Conservation (phyloP, 2,888 invertebrate species). For the Mechanitis mazaeus region DNA sequence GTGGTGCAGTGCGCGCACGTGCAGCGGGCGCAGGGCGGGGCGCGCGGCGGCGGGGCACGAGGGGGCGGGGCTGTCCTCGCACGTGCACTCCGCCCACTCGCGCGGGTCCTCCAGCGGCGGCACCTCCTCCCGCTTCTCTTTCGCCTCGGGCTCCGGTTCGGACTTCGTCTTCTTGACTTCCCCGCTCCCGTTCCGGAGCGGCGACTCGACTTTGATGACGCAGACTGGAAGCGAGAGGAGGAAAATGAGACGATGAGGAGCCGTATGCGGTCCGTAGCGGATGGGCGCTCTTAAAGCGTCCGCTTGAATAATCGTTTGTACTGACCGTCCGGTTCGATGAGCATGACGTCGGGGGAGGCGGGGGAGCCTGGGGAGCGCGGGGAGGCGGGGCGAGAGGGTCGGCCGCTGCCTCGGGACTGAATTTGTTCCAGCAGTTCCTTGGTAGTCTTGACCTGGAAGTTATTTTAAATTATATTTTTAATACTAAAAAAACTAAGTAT, state of each 20-base stretch:
- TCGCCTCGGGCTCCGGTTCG: constrained; percentile 25
- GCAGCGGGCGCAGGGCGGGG: constrained; percentile 61
- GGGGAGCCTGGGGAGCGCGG: constrained; percentile 41
- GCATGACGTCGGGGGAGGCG: constrained; percentile 61
- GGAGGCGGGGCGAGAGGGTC: constrained; percentile 34
- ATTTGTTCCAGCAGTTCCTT: constrained; percentile 88
- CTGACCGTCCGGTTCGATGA: constrained; percentile 63
- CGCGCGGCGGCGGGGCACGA: constrained; percentile 54
- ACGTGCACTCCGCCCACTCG: constrained; percentile 50
- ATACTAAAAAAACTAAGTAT: not conserved
- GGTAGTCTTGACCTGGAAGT: constrained; percentile 75
- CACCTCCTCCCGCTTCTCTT: constrained; percentile 31
- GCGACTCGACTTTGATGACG: constrained; percentile 51
- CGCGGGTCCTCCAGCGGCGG: constrained; percentile 55
- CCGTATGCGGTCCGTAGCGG: no score
- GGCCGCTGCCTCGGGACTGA: constrained; percentile 74
- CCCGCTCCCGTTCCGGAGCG: constrained; percentile 56
- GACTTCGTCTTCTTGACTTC: constrained; percentile 23
- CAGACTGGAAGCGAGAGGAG: constrained; percentile 34
- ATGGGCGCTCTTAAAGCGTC: no score
- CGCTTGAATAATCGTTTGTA: constrained; percentile 15
- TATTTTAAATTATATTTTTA: not conserved
- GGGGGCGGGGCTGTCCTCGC: constrained; percentile 40
- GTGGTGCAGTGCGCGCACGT: constrained; percentile 75
- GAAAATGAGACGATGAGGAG: not conserved